Evolutionary conservation across 2,113 vertebrate species (phyloP), one percentile per base, ranked within the genome.

Genomic region (Gallinago jamesoni): DNA sequence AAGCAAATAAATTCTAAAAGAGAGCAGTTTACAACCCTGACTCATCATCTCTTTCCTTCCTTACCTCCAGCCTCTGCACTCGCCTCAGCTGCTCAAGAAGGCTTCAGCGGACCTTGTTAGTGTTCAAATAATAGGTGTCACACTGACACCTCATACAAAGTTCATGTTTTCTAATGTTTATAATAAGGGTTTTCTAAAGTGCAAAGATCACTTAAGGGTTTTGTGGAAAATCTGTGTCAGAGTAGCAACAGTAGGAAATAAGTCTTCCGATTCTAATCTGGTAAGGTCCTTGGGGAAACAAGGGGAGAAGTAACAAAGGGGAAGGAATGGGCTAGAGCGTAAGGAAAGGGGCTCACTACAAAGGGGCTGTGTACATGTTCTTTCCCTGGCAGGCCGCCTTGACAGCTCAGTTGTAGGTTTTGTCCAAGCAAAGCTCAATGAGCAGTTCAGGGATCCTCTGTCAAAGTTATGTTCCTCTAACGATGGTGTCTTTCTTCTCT

Each of bases 61-160:
- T 77, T 84, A 56, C 8, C 27, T 63, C 22, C 23, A 79, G 39
- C 17, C 31, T 66, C 0, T 80, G 25, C 3, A 47, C 15, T 55
- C 57, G 47, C 19, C 72, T 47, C 39, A 37, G 77, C n/a, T 56
- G 64, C 24, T 70, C 12, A 64, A 25, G 10, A 75, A n/a, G 22
- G 18, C 28, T 89, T 90, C 77, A 76, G 25, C 3, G 12, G 66
- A 59, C 25, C 43, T 93, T 74, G 48, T 68, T 90, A 84, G 23
- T 50, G 23, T 93, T 93, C 16, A 13, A 96, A 17, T 94, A 95
- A 72, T 31, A 75, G 41, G 11, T 74, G 20, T 91, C 53, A 57
- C 43, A n/a, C 78, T 94, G 79, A 87, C 27, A 91, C 35, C 50
- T 95, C 81, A 69, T 93, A 91, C 9, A 75, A 90, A 94, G 87